phyloP scores from a whole-genome alignment of 1,140 invertebrate species.

The Pollicipes pollicipes region DNA sequence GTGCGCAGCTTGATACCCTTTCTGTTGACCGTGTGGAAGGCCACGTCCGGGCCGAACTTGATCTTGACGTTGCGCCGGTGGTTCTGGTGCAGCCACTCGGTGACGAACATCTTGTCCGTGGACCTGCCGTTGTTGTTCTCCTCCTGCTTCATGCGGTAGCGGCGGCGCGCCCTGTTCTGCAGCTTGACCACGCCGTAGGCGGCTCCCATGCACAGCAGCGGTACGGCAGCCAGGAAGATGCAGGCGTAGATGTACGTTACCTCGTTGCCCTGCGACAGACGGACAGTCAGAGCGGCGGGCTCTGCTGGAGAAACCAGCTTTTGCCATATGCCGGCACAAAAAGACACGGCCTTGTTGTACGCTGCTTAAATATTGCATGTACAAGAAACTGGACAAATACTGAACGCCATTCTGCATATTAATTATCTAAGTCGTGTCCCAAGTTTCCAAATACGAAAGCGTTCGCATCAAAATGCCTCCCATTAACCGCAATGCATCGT shows the following conservation, averaged over 20 bases:
- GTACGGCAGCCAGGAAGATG: conserved; percentile 72
- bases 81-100: conserved; percentile 89
- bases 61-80: conserved; percentile 77
- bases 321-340: no score
- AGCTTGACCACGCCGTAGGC: conserved; percentile 82
- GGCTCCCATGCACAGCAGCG: conserved; percentile 73
- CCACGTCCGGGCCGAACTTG: conserved; percentile 44
- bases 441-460: no score
- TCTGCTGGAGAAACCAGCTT: no score
- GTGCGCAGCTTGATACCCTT: conserved; percentile 74
- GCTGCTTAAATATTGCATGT: no score
- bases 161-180: conserved; percentile 61
- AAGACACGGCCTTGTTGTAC: no score
- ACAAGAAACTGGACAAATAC: no score
- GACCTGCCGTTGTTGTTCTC: conserved; percentile 45
- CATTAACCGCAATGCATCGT: no score
- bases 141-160: conserved; percentile 64
- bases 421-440: no score
- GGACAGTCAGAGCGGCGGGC: not conserved
- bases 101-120: conserved; percentile 80
- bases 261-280: conserved; percentile 64
- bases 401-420: no score
- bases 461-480: no score
- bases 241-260: conserved; percentile 90
- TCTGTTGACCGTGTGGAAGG: conserved; percentile 63